These are phyloP conservation scores for Megalops cyprinoides DNA, from an alignment of 2,797 vertebrate species.

Conservation along the genomic window DNA sequence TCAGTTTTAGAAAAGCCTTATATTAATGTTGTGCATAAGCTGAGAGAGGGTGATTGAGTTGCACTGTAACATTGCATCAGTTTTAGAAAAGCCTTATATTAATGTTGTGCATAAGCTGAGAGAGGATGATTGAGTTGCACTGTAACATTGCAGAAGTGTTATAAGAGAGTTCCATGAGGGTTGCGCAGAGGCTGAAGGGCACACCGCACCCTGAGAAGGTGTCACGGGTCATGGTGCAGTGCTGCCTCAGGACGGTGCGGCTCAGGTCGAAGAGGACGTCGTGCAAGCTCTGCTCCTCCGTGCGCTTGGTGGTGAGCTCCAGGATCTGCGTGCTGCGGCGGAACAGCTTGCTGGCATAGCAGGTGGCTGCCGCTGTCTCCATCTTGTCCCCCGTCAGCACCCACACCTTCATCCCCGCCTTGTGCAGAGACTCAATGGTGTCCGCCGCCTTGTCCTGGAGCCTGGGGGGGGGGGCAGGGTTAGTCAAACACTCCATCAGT, in stretches of 20 bases:
- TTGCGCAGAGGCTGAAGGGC: background rate
- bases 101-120: too few species aligned
- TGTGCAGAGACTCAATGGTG: constrained; percentile 93
- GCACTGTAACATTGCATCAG: too few species aligned
- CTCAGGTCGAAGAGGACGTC: constrained; percentile 93
- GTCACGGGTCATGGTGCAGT: constrained; percentile 81
- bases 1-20: too few species aligned
- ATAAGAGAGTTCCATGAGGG: too few species aligned
- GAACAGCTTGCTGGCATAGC: constrained; percentile 95
- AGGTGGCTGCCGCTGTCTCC: constrained; percentile 94
- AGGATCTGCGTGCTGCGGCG: constrained; percentile 87
- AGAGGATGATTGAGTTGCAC: too few species aligned
- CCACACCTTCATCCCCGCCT: constrained; percentile 97
- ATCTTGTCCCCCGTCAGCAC: constrained; percentile 97
- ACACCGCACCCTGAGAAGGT: constrained; percentile 80
- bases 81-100: too few species aligned
- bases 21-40: too few species aligned
- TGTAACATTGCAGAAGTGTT: too few species aligned
- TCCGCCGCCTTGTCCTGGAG: constrained; percentile 96
- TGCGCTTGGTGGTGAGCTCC: constrained; percentile 92
- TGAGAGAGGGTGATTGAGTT: too few species aligned
- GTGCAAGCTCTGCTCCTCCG: constrained; percentile 92
- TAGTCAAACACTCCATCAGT: too few species aligned
- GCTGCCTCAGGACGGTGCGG: constrained; percentile 85
- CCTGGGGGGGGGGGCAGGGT: constrained; percentile 60